These are phyloP conservation scores for Limenitis camilla DNA, from an alignment of 2,888 invertebrate species.

Conservation along the genomic window DNA sequence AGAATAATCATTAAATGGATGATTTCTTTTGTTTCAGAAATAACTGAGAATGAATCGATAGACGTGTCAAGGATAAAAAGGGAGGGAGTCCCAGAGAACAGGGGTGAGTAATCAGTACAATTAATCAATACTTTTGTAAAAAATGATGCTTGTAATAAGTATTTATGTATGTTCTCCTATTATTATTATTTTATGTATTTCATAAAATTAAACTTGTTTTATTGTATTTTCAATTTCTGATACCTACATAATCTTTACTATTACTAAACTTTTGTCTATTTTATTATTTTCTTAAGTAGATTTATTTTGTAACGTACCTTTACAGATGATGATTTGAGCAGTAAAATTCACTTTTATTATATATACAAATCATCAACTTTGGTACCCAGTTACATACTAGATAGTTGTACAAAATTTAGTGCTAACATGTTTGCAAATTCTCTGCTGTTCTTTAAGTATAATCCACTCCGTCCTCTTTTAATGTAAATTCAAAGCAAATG, in stretches of 20 bases:
- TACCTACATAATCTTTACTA: slow-evolving; percentile 8
- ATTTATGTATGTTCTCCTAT: slow-evolving; percentile 14
- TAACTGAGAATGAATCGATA: slow-evolving; percentile 53
- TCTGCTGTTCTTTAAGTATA: slow-evolving; percentile 47
- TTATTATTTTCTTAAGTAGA: slow-evolving; percentile 16
- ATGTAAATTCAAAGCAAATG: neutral
- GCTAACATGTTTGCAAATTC: slow-evolving; percentile 43
- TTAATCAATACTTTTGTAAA: slow-evolving; percentile 21
- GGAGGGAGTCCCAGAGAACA: slow-evolving; percentile 66
- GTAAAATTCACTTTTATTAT: neutral
- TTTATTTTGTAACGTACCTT: slow-evolving; percentile 8
- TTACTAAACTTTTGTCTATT: slow-evolving; percentile 12
- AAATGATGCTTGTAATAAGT: slow-evolving; percentile 22
- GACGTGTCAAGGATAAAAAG: slow-evolving; percentile 66
- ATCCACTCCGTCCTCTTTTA: neutral
- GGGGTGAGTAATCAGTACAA: slow-evolving; percentile 50
- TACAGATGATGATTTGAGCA: slow-evolving; percentile 13
- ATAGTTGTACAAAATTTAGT: slow-evolving; percentile 27
- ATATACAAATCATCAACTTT: slow-evolving; percentile 22
- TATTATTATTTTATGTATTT: slow-evolving; percentile 20
- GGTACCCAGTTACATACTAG: neutral
- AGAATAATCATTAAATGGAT: too few species aligned
- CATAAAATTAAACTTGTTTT: slow-evolving; percentile 1
- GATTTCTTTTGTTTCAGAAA: slow-evolving; percentile 63
- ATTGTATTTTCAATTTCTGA: neutral